A percentile compares a stretch with the other conserved stretches of the same genome.
Evolutionary conservation across 1,140 invertebrate genomes (phyloP).

Genomic region (Trichonephila clavata): DNA sequence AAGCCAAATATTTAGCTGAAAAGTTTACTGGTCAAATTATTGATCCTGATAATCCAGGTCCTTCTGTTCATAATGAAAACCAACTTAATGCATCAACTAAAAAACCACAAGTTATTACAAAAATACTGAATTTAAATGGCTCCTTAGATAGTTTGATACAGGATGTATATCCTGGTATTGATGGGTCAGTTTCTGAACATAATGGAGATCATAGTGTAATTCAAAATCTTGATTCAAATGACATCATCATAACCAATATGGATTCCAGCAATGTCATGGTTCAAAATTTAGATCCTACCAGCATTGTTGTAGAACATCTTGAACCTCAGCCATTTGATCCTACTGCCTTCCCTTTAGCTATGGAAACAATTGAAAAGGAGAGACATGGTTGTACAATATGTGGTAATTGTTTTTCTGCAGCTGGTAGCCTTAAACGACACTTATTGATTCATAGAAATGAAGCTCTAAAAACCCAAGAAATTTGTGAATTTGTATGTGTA

Average conservation of each 20-base stretch:
- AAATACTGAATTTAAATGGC: conserved; percentile 43
- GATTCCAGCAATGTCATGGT: conserved; percentile 64
- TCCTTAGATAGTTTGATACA: neutral
- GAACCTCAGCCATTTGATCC: conserved; percentile 42
- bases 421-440: conserved; percentile 34
- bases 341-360: neutral
- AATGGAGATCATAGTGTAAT: conserved; percentile 68
- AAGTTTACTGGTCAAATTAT: conserved; percentile 39
- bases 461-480: neutral
- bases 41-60: neutral
- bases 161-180: neutral
- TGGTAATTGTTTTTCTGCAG: conserved; percentile 35
- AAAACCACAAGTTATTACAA: neutral
- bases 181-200: neutral
- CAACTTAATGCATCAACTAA: neutral
- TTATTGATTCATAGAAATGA: conserved; percentile 12
- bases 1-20: conserved; percentile 41
- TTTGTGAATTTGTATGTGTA: neutral
- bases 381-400: conserved; percentile 53
- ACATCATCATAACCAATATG: conserved; percentile 61
- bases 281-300: conserved; percentile 65
- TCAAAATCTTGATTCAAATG: conserved; percentile 72
- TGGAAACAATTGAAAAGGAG: conserved; percentile 18
- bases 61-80: neutral
- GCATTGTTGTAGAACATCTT: conserved; percentile 64